Evolutionary conservation across 2,888 invertebrate species (phyloP), one percentile per base, ranked within the genome.

Genomic region (Tipula vernalis): DNA sequence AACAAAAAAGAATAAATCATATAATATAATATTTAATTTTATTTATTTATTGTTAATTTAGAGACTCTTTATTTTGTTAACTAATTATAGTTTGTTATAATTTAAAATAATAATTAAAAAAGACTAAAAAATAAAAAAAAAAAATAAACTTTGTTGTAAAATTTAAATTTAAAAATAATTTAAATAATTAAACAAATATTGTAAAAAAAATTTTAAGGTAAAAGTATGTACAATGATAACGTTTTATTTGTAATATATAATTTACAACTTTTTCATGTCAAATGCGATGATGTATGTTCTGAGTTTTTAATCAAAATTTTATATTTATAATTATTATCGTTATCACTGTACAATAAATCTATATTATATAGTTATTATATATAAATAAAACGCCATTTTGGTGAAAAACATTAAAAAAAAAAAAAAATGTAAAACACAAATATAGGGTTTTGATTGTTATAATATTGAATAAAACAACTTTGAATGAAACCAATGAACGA

Each of bases 31-130:
- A 28, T 71, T 71, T 71, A 71, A 71, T 71, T 71, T 71, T 71
- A 71, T 71, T 71, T 71, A 71, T 71, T 71, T 71, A 71, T 71
- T 71, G 71, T 71, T 71, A 71, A 71, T 71, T 71, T 71, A 71
- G 28, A 71, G 28, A 71, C 71, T 71, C 28, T 71, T 71, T 71
- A 71, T 71, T 71, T 71, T 71, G 71, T 71, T 71, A 71, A 71
- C 71, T 71, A 71, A 71, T 71, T 71, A 71, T 71, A 71, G 71
- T 71, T 71, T 71, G 71, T 71, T 71, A 71, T 71, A 71, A 71
- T 71, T 71, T 71, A 71, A 71, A 71, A 71, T 71, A 71, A 71
- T 71, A 71, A 71, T 28, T 71, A 71, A 71, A 71, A 71, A 71
- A 71, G 71, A 71, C 71, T 71, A 71, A 71, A 71, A 51, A 71